Base-by-base conservation (phyloP, 2,888 invertebrate genomes). In the Zaprionus obscuricornis region DNA sequence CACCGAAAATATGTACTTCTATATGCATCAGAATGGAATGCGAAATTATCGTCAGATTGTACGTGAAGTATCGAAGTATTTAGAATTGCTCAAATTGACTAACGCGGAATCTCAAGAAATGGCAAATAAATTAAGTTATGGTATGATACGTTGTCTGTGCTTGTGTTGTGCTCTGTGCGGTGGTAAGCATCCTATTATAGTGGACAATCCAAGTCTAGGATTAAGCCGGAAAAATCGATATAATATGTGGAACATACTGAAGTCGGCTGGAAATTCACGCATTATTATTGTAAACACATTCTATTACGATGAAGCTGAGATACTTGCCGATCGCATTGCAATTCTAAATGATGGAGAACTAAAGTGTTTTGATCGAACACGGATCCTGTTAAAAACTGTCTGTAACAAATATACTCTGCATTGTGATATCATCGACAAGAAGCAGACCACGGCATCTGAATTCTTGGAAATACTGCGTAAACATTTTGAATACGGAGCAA, bases 81-180 rank as follows among this genome's bases (percentile, higher is more conserved):
- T 63, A 0, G 1, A 7, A 0, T 1, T 36, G 29, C 31, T 49
- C 0, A 33, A 11, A 3, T 31, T 58, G 16, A 13, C 20, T 0
- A 6, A 42, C 1, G 18, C 17, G 2, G 20, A 42, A 2, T 47
- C 43, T 1, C 52, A 63, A 2, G 1, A 16, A 0, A 11, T 46
- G 4, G 29, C 50, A 0, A 17, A 20, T 4, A 1, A 18, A 1
- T 10, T 58, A 4, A 26, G 29, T 1, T 16, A 18, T 17, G 58
- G 52, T 1, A n/a, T 37, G 39, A 17, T 14, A 2, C 46, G 63
- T 4, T 58, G 47, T 4, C n/a, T 64, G 0, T 27, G 49, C 13
- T 24, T 64, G 1, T 64, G 64, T 13, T 64, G 64, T 16, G 36
- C 49, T 1, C 27, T 64, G 1, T 39, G 43, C 6, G 64, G 58